phyloP scores from a whole-genome alignment of 2,113 vertebrate genomes.

The Burhinus bistriatus region DNA sequence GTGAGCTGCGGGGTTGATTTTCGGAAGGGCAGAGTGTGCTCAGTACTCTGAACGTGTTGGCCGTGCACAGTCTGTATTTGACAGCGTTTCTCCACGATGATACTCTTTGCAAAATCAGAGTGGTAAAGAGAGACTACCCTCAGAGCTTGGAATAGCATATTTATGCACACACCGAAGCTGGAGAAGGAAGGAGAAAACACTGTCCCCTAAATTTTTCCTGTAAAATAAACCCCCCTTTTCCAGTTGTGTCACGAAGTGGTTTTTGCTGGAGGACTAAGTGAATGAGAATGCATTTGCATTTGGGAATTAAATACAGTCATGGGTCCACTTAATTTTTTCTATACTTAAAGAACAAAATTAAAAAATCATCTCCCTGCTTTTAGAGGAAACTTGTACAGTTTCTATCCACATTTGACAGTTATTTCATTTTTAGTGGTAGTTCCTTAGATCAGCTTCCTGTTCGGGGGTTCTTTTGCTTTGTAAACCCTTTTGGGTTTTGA shows the following conservation, averaged over 20 bases:
- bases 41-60: not conserved
- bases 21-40: not conserved
- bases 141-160: not conserved
- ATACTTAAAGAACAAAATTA: not conserved
- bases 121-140: not conserved
- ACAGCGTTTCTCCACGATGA: not conserved
- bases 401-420: not conserved
- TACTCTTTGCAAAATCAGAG: not conserved
- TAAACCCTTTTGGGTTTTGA: not conserved
- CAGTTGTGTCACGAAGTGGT: not conserved
- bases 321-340: not conserved
- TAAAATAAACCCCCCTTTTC: not conserved
- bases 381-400: not conserved
- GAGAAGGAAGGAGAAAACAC: not conserved
- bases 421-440: not conserved
- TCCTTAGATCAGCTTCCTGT: not conserved
- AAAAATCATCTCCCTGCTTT: not conserved
- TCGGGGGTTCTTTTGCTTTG: not conserved
- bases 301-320: not conserved
- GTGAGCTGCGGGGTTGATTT: not conserved
- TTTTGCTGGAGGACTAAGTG: not conserved
- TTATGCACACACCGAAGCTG: not conserved
- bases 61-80: not conserved
- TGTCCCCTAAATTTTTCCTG: not conserved
- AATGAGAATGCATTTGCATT: not conserved